Evolutionary conservation across 2,113 vertebrate species (phyloP).

Genomic region (Dromiciops gliroides): DNA sequence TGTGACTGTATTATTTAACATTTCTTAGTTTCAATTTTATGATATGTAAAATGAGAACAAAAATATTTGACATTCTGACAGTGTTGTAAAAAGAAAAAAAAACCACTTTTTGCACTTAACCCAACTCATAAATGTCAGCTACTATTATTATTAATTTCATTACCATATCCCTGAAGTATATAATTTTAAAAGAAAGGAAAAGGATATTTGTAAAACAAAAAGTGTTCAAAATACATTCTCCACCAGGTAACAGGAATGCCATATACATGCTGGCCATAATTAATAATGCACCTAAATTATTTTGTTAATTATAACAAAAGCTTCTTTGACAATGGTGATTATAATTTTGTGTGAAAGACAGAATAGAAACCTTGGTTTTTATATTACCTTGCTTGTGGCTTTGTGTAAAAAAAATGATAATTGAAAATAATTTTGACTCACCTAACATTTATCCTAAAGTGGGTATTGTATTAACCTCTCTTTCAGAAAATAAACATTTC

Average conservation of each 20-base stretch:
- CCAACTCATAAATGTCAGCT: conserved; percentile 12
- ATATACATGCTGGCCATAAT: not conserved
- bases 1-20: not conserved
- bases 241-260: not conserved
- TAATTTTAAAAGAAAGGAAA: conserved; percentile 18
- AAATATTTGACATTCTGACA: not conserved
- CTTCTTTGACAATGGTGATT: not conserved
- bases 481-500: not conserved
- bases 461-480: not conserved
- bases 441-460: not conserved
- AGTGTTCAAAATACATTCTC: conserved; percentile 11
- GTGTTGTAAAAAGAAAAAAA: not conserved
- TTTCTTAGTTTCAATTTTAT: not conserved
- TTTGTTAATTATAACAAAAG: not conserved
- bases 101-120: not conserved
- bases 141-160: conserved; percentile 14
- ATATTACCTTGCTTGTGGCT: not conserved
- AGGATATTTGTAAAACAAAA: not conserved
- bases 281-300: not conserved
- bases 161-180: not conserved
- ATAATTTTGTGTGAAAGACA: conserved; percentile 20
- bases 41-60: not conserved
- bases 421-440: not conserved
- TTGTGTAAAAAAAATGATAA: conserved; percentile 19
- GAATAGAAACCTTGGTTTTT: not conserved